Conservation (phyloP, 2,888 invertebrate genomes). For the Yponomeuta plumbellus region DNA sequence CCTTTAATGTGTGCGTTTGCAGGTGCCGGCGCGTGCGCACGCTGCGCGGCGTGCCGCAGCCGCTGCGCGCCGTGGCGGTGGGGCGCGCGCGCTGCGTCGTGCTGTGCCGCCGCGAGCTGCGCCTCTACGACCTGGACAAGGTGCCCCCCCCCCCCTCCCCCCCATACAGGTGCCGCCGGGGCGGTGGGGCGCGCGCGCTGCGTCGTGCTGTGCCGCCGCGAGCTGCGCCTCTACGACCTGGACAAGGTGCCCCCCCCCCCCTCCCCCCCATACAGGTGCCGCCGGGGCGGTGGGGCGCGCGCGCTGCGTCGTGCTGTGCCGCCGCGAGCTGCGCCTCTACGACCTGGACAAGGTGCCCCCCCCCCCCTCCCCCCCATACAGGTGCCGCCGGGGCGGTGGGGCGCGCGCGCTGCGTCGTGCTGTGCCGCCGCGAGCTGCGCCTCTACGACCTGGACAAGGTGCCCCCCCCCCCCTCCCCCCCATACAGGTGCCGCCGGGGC, state of each 20-base stretch:
- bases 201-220: conserved; percentile 87
- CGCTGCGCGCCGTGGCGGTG: conserved; percentile 86
- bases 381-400: conserved; percentile 87
- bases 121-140: conserved; percentile 86
- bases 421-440: conserved; percentile 87
- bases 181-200: conserved; percentile 86
- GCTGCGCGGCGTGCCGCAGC: conserved; percentile 84
- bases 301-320: conserved; percentile 87
- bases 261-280: conserved; percentile 16
- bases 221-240: conserved; percentile 87
- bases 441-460: conserved; percentile 89
- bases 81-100: conserved; percentile 86
- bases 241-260: conserved; percentile 76
- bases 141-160: conserved; percentile 51
- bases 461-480: conserved; percentile 18
- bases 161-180: conserved; percentile 75
- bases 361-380: no score
- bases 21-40: conserved; percentile 82
- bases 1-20: conserved; percentile 21
- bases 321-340: conserved; percentile 87
- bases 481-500: no score
- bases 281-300: conserved; percentile 85
- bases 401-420: conserved; percentile 84
- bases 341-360: conserved; percentile 83
- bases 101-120: conserved; percentile 87